Base-by-base conservation (phyloP, 2,113 vertebrate species). In the Neopipo cinnamomea region DNA sequence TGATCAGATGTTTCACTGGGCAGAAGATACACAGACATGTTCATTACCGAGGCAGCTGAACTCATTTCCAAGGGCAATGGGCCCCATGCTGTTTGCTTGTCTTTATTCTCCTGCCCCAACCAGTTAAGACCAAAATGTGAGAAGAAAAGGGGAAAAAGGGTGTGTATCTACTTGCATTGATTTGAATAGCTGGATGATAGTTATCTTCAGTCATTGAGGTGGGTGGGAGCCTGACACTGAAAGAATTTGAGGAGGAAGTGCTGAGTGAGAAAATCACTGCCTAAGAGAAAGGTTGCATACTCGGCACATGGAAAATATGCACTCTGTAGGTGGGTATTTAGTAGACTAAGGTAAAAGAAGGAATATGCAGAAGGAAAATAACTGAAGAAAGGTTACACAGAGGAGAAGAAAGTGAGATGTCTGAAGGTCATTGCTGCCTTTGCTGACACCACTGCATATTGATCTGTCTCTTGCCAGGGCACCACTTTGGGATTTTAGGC, bases 201-300 rank as follows among this genome's bases (percentile, higher is more conserved):
- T 83, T 97, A 93, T 96, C 96, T 96, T 94, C 95, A 96, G 89
- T 85, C 81, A 62, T 75, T 91, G 70, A 85, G 88, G 82, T 94
- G 91, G 89, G 94, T 96, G 91, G 89, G 93, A 97, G 56, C 87
- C 81, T 96, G 85, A 95, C 85, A 95, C 62, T 31, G 13, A 94
- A 96, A 88, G 70, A 96, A 96, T 96, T 89, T 95, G 94, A 93
- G 93, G 96, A 95, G 95, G 94, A 96, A 95, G 95, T 95, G 95
- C 91, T 95, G 93, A 97, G 89, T 97, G 94, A 96, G 89, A 96
- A 92, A 94, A 91, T 90, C 85, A 88, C 89, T 91, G 91, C 91
- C 59, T 85, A 33, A 93, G 88, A 94, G 93, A 96, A 95, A 73
- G 74, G 37, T 79, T 94, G 63, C 78, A 95, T 94, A 85, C 71